Evolutionary conservation across 2,797 vertebrate genomes (phyloP), one percentile per base, ranked within the genome.

Genomic region (Melanogrammus aeglefinus): DNA sequence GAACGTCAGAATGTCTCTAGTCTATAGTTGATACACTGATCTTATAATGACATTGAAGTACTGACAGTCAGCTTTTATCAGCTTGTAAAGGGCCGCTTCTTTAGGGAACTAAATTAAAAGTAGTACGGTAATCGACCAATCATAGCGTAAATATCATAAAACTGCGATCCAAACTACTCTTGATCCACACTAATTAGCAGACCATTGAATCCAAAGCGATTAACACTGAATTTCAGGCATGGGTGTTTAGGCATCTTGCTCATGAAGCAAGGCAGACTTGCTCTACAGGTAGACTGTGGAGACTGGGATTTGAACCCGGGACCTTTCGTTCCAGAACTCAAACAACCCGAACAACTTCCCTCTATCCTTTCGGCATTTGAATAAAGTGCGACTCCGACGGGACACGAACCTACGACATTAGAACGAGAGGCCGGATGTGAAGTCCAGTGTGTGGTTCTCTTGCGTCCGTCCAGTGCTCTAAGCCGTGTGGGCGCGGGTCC

Each of bases 401-500:
- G 51, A 57, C 6, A 7, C 51, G 6, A 57, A 21, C 51, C 51
- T 57, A 1, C 51, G 6, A 57, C 51, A 18, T n/a, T n/a, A 51
- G 16, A 51, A 18, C 4, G 16, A 51, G 44, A 18, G 16, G 44
- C 18, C 51, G 3, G 5, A 21, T n/a, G 51, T n/a, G 18, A 21
- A n/a, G 51, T 47, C 44, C 44, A 16, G 21, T 66, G 6, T 66
- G 57, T 66, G 57, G 7, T 9, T 27, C 2, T 27, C 21, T n/a
- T 6, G 21, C 9, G 12, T 24, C 77, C 35, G 81, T 71, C 72
- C 1, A 99, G 98, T 99, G 98, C 91, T 98, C 98, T 10, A 95
- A 94, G 84, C 96, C 93, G 57, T 99, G 97, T 87, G 97, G 95
- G 21, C 91, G 86, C 27, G 97, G 98, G 44, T 87, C 93, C 57